Conservation (phyloP, 2,113 vertebrate species). For the Phylloscopus trochilus region DNA sequence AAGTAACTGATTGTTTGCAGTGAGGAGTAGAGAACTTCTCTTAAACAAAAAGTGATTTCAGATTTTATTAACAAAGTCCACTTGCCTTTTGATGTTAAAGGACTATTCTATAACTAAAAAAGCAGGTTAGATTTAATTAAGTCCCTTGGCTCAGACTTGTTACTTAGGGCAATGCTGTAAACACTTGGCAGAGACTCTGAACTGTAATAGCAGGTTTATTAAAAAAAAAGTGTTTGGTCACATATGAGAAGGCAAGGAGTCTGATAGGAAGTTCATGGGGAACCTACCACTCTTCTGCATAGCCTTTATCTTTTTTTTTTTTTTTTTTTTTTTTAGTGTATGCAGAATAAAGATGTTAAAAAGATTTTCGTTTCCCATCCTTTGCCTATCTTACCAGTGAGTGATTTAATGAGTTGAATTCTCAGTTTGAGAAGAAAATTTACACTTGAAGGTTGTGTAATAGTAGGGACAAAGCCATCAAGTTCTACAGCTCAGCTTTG, state of each 20-base stretch:
- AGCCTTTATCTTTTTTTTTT: not conserved
- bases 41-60: constrained; percentile 4
- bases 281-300: not conserved
- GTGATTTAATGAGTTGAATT: not conserved
- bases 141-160: constrained; percentile 43
- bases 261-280: constrained; percentile 12
- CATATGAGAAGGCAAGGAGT: not conserved
- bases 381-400: not conserved
- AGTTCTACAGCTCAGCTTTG: not conserved
- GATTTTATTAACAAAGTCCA: constrained; percentile 29
- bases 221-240: constrained; percentile 23
- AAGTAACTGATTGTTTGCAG: constrained; percentile 11
- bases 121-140: constrained; percentile 59
- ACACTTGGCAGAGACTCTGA: constrained; percentile 32
- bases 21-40: not conserved
- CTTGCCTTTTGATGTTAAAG: constrained; percentile 49
- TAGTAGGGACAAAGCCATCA: not conserved
- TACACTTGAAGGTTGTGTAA: not conserved
- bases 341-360: not conserved
- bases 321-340: not conserved
- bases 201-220: constrained; percentile 21
- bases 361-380: not conserved
- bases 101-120: constrained; percentile 25
- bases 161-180: constrained; percentile 52
- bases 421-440: not conserved